Percentiles rank a stretch among this genome's conserved stretches.
phyloP scores from a whole-genome alignment of 2,888 invertebrate species.

The Apamea epomidion region DNA sequence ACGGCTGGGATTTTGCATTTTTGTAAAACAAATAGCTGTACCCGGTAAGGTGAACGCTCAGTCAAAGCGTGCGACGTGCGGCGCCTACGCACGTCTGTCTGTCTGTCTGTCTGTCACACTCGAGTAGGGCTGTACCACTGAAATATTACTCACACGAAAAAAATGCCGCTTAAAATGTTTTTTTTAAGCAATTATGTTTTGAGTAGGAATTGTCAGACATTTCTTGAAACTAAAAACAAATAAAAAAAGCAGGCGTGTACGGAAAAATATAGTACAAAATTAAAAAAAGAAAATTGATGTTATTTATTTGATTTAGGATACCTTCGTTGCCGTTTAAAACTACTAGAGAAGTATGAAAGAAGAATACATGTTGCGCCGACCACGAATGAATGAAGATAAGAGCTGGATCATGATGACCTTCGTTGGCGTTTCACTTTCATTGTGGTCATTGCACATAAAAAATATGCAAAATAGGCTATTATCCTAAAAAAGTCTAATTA shows the following conservation, averaged over 20 bases:
- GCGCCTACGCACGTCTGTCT: constrained; percentile 64
- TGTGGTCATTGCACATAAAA: background rate
- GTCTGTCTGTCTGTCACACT: constrained; percentile 57
- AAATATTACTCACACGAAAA: background rate
- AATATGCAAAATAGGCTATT: too few species aligned
- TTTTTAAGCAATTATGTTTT: background rate
- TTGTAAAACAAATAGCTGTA: constrained; percentile 57
- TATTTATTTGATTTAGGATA: background rate
- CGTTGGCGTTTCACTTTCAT: too few species aligned
- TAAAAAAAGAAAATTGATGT: background rate
- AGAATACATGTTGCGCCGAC: background rate
- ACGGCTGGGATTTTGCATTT: constrained; percentile 58
- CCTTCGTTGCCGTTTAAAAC: background rate
- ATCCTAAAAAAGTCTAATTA: too few species aligned
- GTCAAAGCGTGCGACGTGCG: constrained; percentile 59
- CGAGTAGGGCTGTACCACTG: constrained; percentile 38
- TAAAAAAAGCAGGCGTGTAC: background rate
- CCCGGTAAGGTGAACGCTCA: constrained; percentile 55
- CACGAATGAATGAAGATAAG: background rate
- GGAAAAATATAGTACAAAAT: background rate
- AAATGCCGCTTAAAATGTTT: background rate
- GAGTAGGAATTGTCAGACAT: background rate
- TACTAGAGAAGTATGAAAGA: background rate
- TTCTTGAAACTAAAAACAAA: background rate
- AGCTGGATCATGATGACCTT: background rate